Evolutionary conservation across 2,888 invertebrate species (phyloP), one percentile per base, ranked within the genome.

Genomic region (Clitarchus hookeri): DNA sequence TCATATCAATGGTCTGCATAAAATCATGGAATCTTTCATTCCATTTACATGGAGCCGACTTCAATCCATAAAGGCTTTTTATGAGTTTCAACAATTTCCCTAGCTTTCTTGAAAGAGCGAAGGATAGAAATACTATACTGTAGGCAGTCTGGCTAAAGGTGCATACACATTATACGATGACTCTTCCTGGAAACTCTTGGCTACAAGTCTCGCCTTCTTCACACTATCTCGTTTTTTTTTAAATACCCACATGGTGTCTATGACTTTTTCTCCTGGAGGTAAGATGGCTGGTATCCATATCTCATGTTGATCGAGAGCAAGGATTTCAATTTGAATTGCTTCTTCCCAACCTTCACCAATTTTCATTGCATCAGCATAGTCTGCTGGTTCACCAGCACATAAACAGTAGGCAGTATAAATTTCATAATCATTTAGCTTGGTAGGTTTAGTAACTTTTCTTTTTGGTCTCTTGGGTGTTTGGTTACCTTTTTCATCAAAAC

Each of bases 201-300:
- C 65, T 8, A 65, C 65, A 65, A 65, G 65, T 65, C 65, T 65
- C 65, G n/a, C 65, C 65, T 65, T 65, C 65, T 65, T 65, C 65
- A 19, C n/a, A 65, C 65, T 23, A 65, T 65, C 19, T 65, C 16
- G 65, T 23, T 65, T 65, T 23, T 6, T 65, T 65, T 65, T 65
- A 6, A 65, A 65, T n/a, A 65, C n/a, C 65, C 65, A 65, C 16
- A 2, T 65, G 19, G 65, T 65, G 65, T 65, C 65, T 0, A 65
- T 65, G 65, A 23, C 65, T 9, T 65, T 65, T 23, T 23, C 65
- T 23, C 65, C 65, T 65, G n/a, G n/a, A 23, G n/a, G 65, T 65
- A 23, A 3, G 0, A n/a, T 65, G 65, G n/a, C 65, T 65, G 65
- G n/a, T 65, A 19, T 65, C 65, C 65, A 65, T 19, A 23, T 23